Percentiles rank a stretch among this genome's conserved stretches.
Conservation (phyloP, 1,140 invertebrate genomes). For the Lordiphosa collinella region DNA sequence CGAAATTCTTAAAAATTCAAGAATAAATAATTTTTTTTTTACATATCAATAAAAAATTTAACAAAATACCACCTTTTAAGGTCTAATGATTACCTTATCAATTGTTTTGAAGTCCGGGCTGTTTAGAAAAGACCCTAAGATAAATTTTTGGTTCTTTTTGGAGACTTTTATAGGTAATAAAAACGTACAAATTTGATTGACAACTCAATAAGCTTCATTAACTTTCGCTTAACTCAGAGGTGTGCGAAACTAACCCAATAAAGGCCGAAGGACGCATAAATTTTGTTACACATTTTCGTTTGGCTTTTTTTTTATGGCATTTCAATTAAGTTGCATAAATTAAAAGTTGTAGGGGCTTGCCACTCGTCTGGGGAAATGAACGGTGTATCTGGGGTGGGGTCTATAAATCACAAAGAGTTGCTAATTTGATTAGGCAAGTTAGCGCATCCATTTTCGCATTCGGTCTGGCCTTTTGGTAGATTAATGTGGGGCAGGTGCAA, state of each 20-base stretch:
- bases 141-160: too few species aligned
- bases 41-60: too few species aligned
- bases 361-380: neutral
- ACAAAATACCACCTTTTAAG: too few species aligned
- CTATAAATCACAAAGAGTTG: slow-evolving; percentile 47
- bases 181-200: too few species aligned
- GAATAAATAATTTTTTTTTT: too few species aligned
- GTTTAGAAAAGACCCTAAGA: too few species aligned
- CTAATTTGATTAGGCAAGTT: slow-evolving; percentile 52
- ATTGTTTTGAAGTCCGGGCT: too few species aligned
- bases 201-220: too few species aligned
- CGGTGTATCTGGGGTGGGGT: slow-evolving; percentile 6
- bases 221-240: neutral
- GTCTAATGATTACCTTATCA: too few species aligned
- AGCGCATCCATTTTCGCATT: slow-evolving; percentile 32
- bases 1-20: too few species aligned
- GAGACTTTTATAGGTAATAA: too few species aligned
- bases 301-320: slow-evolving; percentile 40
- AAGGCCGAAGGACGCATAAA: slow-evolving; percentile 38
- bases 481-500: slow-evolving; percentile 18
- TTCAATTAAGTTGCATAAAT: slow-evolving; percentile 58
- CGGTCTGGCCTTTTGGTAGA: slow-evolving; percentile 6
- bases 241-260: slow-evolving; percentile 33
- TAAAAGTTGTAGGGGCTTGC: slow-evolving; percentile 33
- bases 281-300: slow-evolving; percentile 30